Evolutionary conservation across 1,140 invertebrate genomes (phyloP), one percentile per base, ranked within the genome.

Genomic region (Nephotettix cincticeps): DNA sequence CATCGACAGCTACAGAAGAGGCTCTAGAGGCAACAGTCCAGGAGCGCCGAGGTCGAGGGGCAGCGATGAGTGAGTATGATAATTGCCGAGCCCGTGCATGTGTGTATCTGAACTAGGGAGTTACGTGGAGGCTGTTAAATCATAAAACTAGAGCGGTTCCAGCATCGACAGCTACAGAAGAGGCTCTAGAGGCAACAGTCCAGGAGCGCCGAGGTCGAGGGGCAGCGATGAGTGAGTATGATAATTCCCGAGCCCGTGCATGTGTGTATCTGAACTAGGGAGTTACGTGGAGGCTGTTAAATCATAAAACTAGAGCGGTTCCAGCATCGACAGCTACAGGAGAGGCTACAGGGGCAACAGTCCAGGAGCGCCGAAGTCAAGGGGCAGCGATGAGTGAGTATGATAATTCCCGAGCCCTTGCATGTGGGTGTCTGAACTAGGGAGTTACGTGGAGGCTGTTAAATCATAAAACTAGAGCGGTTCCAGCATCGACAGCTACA

Each of bases 221-320:
- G 81, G 81, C 71, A 83, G 78, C 77, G 82, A 83, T 21, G 71
- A 72, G 79, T 80, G 75, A 78, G 78, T 76, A 36, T n/a, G n/a
- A n/a, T n/a, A n/a, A n/a, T n/a, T n/a, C n/a, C n/a, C n/a, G n/a
- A n/a, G n/a, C n/a, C n/a, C n/a, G n/a, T n/a, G n/a, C n/a, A n/a
- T n/a, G n/a, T n/a, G n/a, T n/a, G n/a, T n/a, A n/a, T n/a, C n/a
- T n/a, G n/a, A n/a, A n/a, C n/a, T n/a, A n/a, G n/a, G n/a, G n/a
- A n/a, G n/a, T n/a, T n/a, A n/a, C n/a, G n/a, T n/a, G n/a, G n/a
- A n/a, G n/a, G n/a, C n/a, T n/a, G n/a, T n/a, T n/a, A n/a, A n/a
- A n/a, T n/a, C n/a, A n/a, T n/a, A 73, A 27, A 80, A 78, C 64
- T 76, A 77, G 1, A 69, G 68, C 51, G 74, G 76, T 25, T 76